These are phyloP conservation scores for Aptenodytes forsteri DNA, from an alignment of 2,113 vertebrate genomes.

Conservation along the genomic window DNA sequence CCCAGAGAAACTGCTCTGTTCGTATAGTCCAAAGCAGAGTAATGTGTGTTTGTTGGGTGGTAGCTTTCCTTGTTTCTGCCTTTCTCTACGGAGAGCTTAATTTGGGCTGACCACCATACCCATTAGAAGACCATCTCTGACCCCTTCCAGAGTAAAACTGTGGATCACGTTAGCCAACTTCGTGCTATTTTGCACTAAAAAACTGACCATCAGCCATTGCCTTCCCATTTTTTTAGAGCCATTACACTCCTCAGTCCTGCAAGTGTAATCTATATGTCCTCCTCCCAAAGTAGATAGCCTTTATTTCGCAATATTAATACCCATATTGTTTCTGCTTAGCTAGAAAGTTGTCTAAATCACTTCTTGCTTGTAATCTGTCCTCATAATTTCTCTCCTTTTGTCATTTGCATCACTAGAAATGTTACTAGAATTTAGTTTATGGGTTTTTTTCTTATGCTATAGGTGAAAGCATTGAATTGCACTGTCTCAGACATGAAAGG, in stretches of 20 bases:
- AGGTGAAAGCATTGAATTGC: neutral
- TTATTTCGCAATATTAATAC: neutral
- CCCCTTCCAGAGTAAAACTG: neutral
- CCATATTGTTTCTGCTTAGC: neutral
- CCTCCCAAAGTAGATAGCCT: neutral
- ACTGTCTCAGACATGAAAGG: neutral
- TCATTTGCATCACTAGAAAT: neutral
- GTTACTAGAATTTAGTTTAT: neutral
- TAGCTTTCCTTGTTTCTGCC: neutral
- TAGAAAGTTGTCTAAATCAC: neutral
- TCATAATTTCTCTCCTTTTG: neutral
- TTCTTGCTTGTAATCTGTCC: neutral
- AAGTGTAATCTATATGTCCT: neutral
- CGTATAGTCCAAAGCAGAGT: neutral
- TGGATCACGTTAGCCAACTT: neutral
- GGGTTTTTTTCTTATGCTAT: neutral
- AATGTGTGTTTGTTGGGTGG: neutral
- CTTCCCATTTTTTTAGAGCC: neutral
- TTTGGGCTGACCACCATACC: neutral
- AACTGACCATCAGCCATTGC: neutral
- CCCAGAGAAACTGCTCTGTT: neutral
- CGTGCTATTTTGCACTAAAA: neutral
- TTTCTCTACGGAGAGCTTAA: neutral
- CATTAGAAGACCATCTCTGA: neutral
- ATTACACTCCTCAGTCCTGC: neutral